These are phyloP conservation scores for Labrus mixtus DNA, from an alignment of 2,113 vertebrate genomes.

Conservation along the genomic window DNA sequence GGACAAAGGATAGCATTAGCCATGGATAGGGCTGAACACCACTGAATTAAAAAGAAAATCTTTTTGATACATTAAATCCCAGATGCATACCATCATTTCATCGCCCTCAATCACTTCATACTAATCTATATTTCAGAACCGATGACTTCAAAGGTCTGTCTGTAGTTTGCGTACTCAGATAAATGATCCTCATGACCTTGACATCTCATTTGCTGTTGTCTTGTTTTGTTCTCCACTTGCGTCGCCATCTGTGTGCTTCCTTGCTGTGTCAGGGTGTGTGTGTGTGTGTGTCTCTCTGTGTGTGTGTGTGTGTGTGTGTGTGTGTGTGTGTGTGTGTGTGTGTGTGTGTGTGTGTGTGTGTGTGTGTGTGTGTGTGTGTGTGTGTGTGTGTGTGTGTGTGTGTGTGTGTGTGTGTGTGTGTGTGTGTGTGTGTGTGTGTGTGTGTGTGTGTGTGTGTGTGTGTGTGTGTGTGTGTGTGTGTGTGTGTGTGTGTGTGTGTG, in stretches of 20 bases:
- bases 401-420: conserved; percentile 31
- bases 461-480: conserved; percentile 15
- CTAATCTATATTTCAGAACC: not conserved
- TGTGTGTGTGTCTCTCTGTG: conserved; percentile 28
- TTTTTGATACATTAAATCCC: not conserved
- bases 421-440: conserved; percentile 18
- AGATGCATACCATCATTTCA: not conserved
- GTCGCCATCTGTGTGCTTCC: conserved; percentile 55
- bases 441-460: conserved; percentile 15
- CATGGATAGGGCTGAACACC: not conserved
- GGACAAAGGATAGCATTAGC: not conserved
- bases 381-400: conserved; percentile 31
- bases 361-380: conserved; percentile 31
- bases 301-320: conserved; percentile 31
- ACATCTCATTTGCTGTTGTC: conserved; percentile 35
- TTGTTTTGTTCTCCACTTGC: conserved; percentile 48
- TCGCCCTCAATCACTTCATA: not conserved
- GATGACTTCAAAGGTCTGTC: not conserved
- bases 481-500: conserved; percentile 19
- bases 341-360: conserved; percentile 31
- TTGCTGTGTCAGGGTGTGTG: conserved; percentile 21
- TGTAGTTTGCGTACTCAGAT: conserved; percentile 34
- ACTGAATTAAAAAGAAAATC: not conserved
- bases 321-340: conserved; percentile 31
- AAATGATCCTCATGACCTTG: conserved; percentile 32